Percentiles rank a stretch among this genome's conserved stretches.
phyloP scores from a whole-genome alignment of 2,888 invertebrate species.

The Drepanosiphum platanoidis region DNA sequence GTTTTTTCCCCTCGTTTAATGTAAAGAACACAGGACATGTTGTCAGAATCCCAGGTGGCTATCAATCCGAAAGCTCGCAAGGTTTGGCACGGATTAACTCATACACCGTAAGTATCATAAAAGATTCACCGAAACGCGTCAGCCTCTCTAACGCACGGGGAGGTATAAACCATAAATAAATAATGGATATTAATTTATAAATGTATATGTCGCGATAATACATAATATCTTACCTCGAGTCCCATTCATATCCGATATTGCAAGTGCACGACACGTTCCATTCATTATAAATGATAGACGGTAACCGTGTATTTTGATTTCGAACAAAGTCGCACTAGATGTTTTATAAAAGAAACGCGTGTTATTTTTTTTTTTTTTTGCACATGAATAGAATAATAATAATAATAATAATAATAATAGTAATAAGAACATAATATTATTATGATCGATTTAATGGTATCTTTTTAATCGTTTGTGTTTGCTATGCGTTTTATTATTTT shows the following conservation, averaged over 20 bases:
- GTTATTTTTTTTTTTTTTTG: too few species aligned
- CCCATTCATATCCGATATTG: slow-evolving; percentile 71
- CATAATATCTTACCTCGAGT: slow-evolving; percentile 68
- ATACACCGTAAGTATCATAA: not conserved
- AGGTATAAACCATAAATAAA: not conserved
- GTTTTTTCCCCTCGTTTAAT: too few species aligned
- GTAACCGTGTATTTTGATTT: slow-evolving; percentile 69
- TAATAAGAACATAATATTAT: too few species aligned
- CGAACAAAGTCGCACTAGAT: slow-evolving; percentile 67
- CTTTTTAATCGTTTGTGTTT: too few species aligned
- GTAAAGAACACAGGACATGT: too few species aligned
- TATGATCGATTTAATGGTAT: too few species aligned
- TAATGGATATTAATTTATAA: not conserved
- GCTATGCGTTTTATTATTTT: too few species aligned
- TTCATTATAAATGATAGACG: slow-evolving; percentile 70
- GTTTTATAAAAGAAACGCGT: too few species aligned
- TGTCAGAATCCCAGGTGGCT: not conserved
- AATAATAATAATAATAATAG: too few species aligned
- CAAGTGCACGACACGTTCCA: slow-evolving; percentile 75
- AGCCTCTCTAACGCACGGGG: too few species aligned
- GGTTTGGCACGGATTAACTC: not conserved
- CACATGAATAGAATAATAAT: too few species aligned
- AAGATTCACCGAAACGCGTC: not conserved
- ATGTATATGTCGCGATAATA: not conserved
- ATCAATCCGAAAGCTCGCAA: not conserved